Conservation (phyloP, 2,113 vertebrate species). For the Harpagus bidentatus region DNA sequence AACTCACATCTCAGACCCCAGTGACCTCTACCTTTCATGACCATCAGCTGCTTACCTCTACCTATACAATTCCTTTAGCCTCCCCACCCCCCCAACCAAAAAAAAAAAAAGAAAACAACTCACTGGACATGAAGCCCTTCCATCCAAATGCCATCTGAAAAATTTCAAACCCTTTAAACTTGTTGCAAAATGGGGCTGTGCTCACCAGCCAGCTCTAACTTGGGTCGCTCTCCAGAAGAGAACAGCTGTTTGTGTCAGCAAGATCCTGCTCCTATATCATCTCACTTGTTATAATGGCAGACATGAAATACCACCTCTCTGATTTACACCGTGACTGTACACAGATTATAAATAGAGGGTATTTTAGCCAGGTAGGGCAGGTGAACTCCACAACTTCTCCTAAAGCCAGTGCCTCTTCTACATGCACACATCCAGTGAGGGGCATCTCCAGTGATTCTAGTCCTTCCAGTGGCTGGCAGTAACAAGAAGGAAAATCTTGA, state of each 20-base stretch:
- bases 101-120: neutral
- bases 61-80: neutral
- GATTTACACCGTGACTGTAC: neutral
- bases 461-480: neutral
- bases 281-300: neutral
- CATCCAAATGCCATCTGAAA: neutral
- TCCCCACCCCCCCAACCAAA: rapidly evolving
- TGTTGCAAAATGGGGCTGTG: neutral
- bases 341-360: neutral
- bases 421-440: rapidly evolving
- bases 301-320: neutral
- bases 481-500: neutral
- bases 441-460: neutral
- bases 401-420: neutral
- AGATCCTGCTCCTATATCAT: neutral
- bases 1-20: neutral
- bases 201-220: neutral
- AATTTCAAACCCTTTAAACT: neutral
- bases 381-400: neutral
- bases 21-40: neutral
- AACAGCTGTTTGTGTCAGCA: conserved; percentile 17
- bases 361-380: neutral
- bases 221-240: conserved; percentile 11
- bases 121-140: neutral
- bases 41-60: neutral